phyloP scores from a whole-genome alignment of 2,113 vertebrate species.

The Ahaetulla prasina region DNA sequence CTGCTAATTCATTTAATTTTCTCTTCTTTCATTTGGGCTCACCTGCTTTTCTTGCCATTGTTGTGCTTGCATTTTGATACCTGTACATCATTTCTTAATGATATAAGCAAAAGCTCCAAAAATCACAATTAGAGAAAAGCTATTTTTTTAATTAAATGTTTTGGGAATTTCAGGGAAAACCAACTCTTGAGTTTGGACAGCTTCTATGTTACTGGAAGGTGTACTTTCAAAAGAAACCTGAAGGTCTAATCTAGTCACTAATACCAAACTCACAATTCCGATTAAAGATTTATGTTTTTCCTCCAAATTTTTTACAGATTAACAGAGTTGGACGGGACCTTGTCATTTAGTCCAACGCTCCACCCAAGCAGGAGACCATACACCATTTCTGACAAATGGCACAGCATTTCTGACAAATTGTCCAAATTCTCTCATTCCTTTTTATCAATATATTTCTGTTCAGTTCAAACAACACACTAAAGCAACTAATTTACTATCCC shows the following conservation, averaged over 20 bases:
- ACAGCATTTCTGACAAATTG: too few species aligned
- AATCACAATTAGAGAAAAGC: background rate
- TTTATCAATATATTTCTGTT: background rate
- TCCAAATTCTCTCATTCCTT: background rate
- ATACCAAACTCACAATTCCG: background rate
- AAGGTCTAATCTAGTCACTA: background rate
- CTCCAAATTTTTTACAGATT: background rate
- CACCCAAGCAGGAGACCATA: too few species aligned
- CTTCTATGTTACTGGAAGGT: too few species aligned
- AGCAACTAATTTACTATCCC: background rate
- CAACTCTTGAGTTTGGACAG: background rate
- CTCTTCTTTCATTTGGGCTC: too few species aligned
- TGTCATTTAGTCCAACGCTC: too few species aligned
- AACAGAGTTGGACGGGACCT: too few species aligned
- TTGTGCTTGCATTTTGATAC: background rate
- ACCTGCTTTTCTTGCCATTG: too few species aligned
- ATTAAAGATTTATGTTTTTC: background rate
- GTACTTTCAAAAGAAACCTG: background rate
- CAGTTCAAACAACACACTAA: background rate
- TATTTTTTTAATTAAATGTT: background rate
- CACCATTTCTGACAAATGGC: too few species aligned
- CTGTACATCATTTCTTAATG: background rate
- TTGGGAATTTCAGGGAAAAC: background rate
- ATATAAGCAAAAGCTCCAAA: background rate
- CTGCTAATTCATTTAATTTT: too few species aligned